Conservation (phyloP, 1,140 invertebrate species). For the Cotesia chilonis region DNA sequence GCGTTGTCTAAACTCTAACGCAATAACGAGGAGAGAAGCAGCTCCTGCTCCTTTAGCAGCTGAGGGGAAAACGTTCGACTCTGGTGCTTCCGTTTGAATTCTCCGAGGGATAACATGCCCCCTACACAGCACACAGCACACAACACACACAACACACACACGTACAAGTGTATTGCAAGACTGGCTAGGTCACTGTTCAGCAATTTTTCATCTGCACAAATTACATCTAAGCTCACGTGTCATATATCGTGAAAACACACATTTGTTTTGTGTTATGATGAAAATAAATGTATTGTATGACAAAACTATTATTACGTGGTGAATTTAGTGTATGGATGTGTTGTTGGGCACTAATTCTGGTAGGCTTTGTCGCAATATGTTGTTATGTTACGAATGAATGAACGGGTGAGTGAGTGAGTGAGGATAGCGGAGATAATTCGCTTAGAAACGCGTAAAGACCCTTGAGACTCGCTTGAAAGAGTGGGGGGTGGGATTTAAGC, state of each 20-base stretch:
- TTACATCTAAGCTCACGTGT: slow-evolving; percentile 1
- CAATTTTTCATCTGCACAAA: slow-evolving; percentile 27
- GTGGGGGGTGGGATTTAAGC: not conserved
- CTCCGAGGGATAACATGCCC: slow-evolving; percentile 26
- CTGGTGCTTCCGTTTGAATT: slow-evolving; percentile 37
- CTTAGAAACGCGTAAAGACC: slow-evolving; percentile 29
- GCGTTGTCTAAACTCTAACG: slow-evolving; percentile 29
- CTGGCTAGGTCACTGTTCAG: slow-evolving; percentile 30
- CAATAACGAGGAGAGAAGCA: slow-evolving; percentile 23
- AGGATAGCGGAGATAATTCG: slow-evolving; percentile 30
- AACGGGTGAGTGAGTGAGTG: too few species aligned
- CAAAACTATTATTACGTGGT: slow-evolving; percentile 17
- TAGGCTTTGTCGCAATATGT: slow-evolving; percentile 30
- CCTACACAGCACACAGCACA: not conserved
- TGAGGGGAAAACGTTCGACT: slow-evolving; percentile 29
- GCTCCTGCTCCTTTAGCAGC: too few species aligned
- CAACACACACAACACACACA: too few species aligned
- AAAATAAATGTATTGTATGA: slow-evolving; percentile 24
- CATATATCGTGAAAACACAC: slow-evolving; percentile 1
- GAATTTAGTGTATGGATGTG: slow-evolving; percentile 13
- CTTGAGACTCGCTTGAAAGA: not conserved
- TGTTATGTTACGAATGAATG: slow-evolving; percentile 1
- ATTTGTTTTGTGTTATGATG: slow-evolving; percentile 2
- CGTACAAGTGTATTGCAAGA: too few species aligned
- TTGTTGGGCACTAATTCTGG: slow-evolving; percentile 24